Evolutionary conservation across 1,140 invertebrate species (phyloP).

Genomic region (Harpegnathos saltator): DNA sequence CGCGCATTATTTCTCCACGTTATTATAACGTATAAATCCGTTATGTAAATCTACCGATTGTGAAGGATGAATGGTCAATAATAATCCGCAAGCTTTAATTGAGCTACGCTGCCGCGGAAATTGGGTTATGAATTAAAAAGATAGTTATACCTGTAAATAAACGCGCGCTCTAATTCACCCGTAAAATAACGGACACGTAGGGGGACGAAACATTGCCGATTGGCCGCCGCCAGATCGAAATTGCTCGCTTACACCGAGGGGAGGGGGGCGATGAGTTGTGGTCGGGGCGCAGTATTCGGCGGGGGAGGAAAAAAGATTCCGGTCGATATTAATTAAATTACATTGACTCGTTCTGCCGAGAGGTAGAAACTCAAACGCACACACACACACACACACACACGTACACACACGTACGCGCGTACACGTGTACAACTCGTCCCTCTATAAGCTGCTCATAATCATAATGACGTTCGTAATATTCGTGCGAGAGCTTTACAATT

Average conservation of each 20-base stretch:
- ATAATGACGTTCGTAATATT: conserved; percentile 1
- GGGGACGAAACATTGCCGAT: background rate
- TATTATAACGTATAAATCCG: background rate
- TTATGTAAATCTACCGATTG: conserved; percentile 21
- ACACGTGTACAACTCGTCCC: too few species aligned
- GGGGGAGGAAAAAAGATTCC: background rate
- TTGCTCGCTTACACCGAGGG: background rate
- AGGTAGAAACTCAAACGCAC: too few species aligned
- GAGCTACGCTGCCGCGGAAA: background rate
- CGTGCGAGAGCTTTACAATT: background rate
- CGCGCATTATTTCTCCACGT: conserved; percentile 15
- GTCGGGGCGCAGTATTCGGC: too few species aligned
- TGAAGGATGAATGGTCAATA: conserved; percentile 18
- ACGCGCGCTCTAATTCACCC: background rate
- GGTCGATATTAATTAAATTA: conserved; percentile 15
- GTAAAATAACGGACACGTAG: background rate
- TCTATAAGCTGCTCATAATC: background rate
- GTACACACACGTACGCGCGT: too few species aligned
- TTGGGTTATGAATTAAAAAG: conserved; percentile 30
- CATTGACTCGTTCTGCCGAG: background rate
- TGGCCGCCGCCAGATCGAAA: background rate
- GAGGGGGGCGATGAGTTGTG: background rate
- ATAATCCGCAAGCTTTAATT: conserved; percentile 25
- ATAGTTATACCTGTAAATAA: conserved; percentile 13
- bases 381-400: too few species aligned